These are phyloP conservation scores for Myotis myotis DNA, from an alignment of 2,797 vertebrate species.

Conservation along the genomic window DNA sequence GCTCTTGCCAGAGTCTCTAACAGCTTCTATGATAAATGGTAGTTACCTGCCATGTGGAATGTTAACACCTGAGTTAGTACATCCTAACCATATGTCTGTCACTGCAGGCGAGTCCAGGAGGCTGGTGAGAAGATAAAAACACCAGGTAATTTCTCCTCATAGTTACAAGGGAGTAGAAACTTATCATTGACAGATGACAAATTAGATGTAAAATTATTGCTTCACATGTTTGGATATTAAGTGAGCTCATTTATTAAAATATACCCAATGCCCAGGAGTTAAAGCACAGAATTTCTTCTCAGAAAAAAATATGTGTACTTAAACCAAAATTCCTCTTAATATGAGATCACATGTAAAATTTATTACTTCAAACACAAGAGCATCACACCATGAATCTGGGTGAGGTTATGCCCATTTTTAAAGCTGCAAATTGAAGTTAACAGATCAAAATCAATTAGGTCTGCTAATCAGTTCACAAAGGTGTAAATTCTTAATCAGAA, in stretches of 20 bases:
- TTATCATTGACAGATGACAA: not conserved
- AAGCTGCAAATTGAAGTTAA: conserved; percentile 76
- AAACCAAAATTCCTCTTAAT: not conserved
- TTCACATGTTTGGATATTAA: conserved; percentile 16
- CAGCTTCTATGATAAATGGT: conserved; percentile 38
- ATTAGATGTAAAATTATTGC: not conserved
- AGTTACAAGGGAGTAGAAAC: not conserved
- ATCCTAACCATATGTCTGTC: conserved; percentile 19
- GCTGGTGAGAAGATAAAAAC: not conserved
- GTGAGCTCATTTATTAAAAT: not conserved
- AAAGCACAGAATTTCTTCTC: not conserved
- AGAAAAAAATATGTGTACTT: conserved; percentile 21
- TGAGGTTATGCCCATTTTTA: conserved; percentile 49
- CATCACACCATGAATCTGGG: conserved; percentile 47
- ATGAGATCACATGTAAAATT: not conserved
- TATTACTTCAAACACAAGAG: conserved; percentile 45
- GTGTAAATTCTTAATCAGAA: conserved; percentile 72
- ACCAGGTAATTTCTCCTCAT: not conserved
- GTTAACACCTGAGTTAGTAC: conserved; percentile 39
- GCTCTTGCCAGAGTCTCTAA: conserved; percentile 27
- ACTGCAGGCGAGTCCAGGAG: conserved; percentile 30
- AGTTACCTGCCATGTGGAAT: not conserved
- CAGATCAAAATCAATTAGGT: conserved; percentile 73
- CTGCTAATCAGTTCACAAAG: conserved; percentile 67
- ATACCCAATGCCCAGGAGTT: not conserved